These are phyloP conservation scores for Zapornia atra DNA, from an alignment of 2,113 vertebrate genomes.

Conservation along the genomic window DNA sequence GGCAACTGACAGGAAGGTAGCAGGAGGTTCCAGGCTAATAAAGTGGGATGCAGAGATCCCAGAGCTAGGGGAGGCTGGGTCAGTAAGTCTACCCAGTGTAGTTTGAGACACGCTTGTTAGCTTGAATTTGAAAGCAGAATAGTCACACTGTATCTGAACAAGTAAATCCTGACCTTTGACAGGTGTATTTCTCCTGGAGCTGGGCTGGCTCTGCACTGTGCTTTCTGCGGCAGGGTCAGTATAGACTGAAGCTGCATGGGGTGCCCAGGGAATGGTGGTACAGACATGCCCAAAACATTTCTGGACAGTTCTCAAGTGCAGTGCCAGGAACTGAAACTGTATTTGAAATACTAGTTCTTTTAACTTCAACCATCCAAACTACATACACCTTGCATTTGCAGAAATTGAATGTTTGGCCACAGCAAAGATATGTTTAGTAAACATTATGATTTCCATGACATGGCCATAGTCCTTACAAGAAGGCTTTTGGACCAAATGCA, in stretches of 20 bases:
- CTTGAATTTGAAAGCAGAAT: background rate
- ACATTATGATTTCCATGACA: background rate
- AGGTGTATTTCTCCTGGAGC: background rate
- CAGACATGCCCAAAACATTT: background rate
- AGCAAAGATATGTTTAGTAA: background rate
- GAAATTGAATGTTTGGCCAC: background rate
- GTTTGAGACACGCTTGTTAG: background rate
- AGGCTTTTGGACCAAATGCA: background rate
- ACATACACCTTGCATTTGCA: background rate
- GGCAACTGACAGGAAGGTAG: background rate
- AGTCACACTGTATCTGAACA: background rate
- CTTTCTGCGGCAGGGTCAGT: background rate
- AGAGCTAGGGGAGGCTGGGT: background rate
- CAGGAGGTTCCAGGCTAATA: rapidly evolving
- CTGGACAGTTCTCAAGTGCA: background rate
- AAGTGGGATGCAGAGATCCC: background rate
- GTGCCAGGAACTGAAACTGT: background rate
- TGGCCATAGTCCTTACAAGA: background rate
- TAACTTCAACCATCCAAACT: background rate
- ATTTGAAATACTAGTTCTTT: background rate
- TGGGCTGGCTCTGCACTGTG: background rate
- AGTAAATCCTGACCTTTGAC: background rate
- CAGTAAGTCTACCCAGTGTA: background rate
- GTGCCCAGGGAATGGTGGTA: background rate
- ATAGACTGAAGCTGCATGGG: background rate